Evolutionary conservation across 2,888 invertebrate species (phyloP).

Genomic region (Zhengitettix transpicula): DNA sequence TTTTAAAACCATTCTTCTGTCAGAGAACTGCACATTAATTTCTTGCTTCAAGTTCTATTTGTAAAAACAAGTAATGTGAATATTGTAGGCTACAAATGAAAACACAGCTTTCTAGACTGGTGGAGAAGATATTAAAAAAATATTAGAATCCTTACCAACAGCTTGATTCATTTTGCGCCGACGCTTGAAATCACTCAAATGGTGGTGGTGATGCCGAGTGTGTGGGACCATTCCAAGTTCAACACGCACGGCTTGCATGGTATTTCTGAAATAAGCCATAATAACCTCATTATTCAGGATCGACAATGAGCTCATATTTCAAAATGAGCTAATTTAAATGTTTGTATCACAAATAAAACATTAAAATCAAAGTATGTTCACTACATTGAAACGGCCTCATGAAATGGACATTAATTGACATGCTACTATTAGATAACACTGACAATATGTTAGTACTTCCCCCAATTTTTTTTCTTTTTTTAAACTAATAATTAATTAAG

Average conservation of each 20-base stretch:
- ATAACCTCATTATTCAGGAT: background rate
- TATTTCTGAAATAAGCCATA: constrained; percentile 3
- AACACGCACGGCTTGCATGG: constrained; percentile 9
- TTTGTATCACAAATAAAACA: background rate
- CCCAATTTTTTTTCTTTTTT: no score
- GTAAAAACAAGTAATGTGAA: background rate
- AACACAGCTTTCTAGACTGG: background rate
- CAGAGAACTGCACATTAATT: background rate
- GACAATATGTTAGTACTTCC: no score
- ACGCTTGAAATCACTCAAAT: constrained; percentile 10
- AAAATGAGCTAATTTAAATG: background rate
- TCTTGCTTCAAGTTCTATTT: background rate
- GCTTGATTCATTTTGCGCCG: constrained; percentile 5
- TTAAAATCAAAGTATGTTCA: background rate
- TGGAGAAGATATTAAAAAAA: no score
- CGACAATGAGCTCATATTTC: background rate
- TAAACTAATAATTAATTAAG: no score
- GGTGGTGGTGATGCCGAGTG: constrained; percentile 4
- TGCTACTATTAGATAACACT: no score
- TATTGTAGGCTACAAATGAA: no score
- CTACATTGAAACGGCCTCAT: background rate
- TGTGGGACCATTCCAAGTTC: constrained; percentile 4
- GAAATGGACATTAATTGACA: background rate
- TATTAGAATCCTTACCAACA: background rate
- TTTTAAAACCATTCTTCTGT: no score